Conservation (phyloP, 2,113 vertebrate species). For the Takifugu bimaculatus region DNA sequence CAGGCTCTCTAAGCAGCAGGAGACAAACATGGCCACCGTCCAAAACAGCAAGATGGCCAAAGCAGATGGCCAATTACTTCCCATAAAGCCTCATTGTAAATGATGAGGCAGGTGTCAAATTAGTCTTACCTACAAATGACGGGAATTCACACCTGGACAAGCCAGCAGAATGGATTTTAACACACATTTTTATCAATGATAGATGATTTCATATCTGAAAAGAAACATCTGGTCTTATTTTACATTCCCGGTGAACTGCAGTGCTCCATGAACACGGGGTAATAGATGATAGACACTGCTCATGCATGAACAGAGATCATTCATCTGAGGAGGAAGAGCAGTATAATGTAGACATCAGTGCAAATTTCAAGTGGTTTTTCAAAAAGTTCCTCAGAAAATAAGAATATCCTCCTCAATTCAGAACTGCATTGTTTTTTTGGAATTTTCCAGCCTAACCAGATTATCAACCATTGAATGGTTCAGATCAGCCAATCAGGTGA, state of each 20-base stretch:
- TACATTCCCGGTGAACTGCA: too few species aligned
- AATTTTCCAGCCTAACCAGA: too few species aligned
- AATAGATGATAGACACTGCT: background rate
- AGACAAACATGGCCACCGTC: slow-evolving; percentile 64
- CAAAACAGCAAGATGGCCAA: slow-evolving; percentile 71
- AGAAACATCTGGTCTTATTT: background rate
- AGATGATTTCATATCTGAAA: too few species aligned
- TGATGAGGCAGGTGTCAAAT: slow-evolving; percentile 78
- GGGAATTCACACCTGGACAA: slow-evolving; percentile 27
- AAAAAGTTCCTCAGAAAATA: too few species aligned
- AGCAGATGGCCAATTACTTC: slow-evolving; percentile 77
- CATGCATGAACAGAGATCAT: slow-evolving; percentile 7
- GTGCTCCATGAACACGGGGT: too few species aligned
- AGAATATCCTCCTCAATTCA: too few species aligned
- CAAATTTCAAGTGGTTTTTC: too few species aligned
- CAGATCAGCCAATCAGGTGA: too few species aligned
- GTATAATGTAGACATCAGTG: too few species aligned
- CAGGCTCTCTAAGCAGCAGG: slow-evolving; percentile 59
- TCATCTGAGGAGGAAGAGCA: slow-evolving; percentile 8
- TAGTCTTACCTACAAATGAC: slow-evolving; percentile 68
- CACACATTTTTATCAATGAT: too few species aligned
- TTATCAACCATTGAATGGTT: too few species aligned
- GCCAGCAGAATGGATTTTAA: slow-evolving; percentile 2
- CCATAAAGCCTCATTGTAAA: slow-evolving; percentile 76
- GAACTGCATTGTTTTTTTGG: too few species aligned